These are phyloP conservation scores for Metopia argyrocephala DNA, from an alignment of 2,888 invertebrate species.

Conservation along the genomic window DNA sequence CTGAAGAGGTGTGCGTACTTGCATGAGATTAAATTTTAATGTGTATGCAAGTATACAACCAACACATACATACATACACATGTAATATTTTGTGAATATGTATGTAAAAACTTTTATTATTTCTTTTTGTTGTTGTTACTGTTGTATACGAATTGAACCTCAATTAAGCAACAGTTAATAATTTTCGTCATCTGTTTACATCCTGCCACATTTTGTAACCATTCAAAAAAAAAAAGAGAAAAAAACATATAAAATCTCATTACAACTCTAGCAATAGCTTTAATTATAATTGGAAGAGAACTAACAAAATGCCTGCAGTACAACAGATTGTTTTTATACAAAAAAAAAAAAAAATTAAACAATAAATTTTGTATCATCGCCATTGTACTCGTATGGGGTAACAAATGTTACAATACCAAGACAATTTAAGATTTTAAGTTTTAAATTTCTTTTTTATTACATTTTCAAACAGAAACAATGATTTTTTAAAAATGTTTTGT, in stretches of 20 bases:
- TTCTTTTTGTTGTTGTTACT: background rate
- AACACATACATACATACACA: background rate
- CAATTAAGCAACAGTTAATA: conserved; percentile 51
- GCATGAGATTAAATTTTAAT: background rate
- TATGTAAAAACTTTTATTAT: background rate
- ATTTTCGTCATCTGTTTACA: conserved; percentile 50
- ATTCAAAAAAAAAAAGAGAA: no score
- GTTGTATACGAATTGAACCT: conserved; percentile 15
- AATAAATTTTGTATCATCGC: background rate
- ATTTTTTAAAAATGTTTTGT: no score
- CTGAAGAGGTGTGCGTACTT: background rate
- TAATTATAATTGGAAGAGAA: background rate
- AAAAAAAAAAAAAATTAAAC: background rate
- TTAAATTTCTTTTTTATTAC: no score
- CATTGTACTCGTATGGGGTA: background rate
- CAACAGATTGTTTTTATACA: background rate
- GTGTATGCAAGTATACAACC: no score
- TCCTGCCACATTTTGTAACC: conserved; percentile 27
- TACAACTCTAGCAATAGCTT: background rate
- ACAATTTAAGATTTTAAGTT: no score
- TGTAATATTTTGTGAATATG: background rate
- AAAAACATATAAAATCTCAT: background rate
- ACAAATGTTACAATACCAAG: background rate
- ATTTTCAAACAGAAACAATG: no score
- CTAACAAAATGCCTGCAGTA: background rate